phyloP scores from a whole-genome alignment of 2,888 invertebrate species.

The Stenolophus ochropezus region DNA sequence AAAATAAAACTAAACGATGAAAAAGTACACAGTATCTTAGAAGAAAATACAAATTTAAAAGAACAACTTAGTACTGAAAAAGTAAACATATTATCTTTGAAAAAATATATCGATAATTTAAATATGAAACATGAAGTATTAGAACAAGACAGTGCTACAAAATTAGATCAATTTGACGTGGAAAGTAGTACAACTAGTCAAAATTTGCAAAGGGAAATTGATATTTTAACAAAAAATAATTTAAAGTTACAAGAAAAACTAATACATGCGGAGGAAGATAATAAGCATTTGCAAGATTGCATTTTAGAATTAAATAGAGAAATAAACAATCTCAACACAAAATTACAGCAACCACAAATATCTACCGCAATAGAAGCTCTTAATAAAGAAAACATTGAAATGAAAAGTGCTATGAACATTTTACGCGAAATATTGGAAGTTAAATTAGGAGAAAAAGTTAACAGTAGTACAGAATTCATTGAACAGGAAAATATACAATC shows the following conservation, averaged over 20 bases:
- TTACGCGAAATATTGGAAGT: constrained; percentile 21
- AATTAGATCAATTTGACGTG: constrained; percentile 29
- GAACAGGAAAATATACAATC: background rate
- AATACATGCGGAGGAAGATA: constrained; percentile 54
- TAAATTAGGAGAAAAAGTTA: constrained; percentile 28
- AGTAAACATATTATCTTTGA: background rate
- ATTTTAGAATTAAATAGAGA: constrained; percentile 49
- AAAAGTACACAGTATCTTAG: constrained; percentile 54
- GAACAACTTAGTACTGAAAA: constrained; percentile 47
- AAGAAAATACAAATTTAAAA: constrained; percentile 61
- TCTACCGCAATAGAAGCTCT: background rate
- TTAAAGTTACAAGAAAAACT: constrained; percentile 47
- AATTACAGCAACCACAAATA: constrained; percentile 26
- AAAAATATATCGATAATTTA: constrained; percentile 38
- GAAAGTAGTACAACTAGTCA: constrained; percentile 43
- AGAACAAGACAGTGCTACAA: constrained; percentile 35
- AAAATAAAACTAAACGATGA: constrained; percentile 61
- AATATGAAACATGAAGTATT: constrained; percentile 50
- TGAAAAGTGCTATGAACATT: constrained; percentile 33
- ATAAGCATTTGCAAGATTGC: constrained; percentile 48
- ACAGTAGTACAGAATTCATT: background rate
- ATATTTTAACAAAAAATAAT: constrained; percentile 57
- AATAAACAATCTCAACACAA: constrained; percentile 3
- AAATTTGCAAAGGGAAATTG: constrained; percentile 51
- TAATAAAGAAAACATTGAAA: constrained; percentile 39